These are phyloP conservation scores for Stigmatopora nigra DNA, from an alignment of 2,113 vertebrate species.

Conservation along the genomic window DNA sequence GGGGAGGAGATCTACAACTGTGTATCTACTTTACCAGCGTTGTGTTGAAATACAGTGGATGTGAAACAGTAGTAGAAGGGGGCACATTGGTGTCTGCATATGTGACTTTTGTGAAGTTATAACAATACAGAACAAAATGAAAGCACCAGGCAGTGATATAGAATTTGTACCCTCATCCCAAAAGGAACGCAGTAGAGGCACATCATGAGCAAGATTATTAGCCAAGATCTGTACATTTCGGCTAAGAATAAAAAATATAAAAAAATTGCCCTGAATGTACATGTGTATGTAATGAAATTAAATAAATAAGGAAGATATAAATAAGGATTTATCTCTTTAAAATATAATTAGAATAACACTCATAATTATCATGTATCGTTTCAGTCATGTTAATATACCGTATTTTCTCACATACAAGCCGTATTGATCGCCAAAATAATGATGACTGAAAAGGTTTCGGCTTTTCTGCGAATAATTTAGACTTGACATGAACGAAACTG, in stretches of 20 bases:
- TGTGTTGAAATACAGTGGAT: slow-evolving; percentile 33
- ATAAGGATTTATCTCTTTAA: no score
- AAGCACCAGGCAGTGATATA: neutral
- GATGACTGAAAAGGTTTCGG: no score
- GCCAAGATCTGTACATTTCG: neutral
- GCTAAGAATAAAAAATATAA: neutral
- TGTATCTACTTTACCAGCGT: slow-evolving; percentile 37
- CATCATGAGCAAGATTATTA: neutral
- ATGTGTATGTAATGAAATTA: no score
- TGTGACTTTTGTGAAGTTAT: slow-evolving; percentile 43
- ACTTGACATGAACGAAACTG: no score
- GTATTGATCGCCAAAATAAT: no score
- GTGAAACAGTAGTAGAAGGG: slow-evolving; percentile 20
- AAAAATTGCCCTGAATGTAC: no score
- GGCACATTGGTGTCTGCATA: slow-evolving; percentile 6
- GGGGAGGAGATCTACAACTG: slow-evolving; percentile 49
- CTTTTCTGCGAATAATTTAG: no score
- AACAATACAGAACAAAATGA: neutral
- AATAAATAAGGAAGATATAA: no score
- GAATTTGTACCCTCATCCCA: neutral
- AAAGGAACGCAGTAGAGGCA: neutral
- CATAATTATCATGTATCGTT: no score
- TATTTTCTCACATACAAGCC: no score
- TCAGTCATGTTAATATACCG: no score
- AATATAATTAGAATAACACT: no score